Evolutionary conservation across 2,113 vertebrate species (phyloP).

Genomic region (Uria lomvia): DNA sequence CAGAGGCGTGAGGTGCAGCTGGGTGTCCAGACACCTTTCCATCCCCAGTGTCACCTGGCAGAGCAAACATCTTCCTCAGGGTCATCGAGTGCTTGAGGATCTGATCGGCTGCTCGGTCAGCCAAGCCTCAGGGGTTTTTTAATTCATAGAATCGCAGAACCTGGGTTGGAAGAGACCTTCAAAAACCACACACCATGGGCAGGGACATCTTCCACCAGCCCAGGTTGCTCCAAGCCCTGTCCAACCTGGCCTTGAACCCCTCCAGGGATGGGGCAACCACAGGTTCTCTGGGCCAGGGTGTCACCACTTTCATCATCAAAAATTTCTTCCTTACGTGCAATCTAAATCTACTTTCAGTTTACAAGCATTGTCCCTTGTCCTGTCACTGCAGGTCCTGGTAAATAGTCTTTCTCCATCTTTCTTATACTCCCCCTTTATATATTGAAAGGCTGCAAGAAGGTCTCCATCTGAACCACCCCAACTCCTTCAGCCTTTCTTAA

Average conservation of each 20-base stretch:
- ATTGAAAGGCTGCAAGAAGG: not conserved
- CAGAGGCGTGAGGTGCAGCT: fast-evolving
- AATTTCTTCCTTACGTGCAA: not conserved
- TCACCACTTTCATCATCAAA: fast-evolving
- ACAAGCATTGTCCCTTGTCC: not conserved
- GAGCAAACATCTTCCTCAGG: not conserved
- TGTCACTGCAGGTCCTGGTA: not conserved
- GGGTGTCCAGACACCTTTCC: fast-evolving
- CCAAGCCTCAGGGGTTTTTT: not conserved
- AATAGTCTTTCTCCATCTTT: not conserved
- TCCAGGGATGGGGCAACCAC: not conserved
- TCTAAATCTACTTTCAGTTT: not conserved
- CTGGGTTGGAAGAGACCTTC: not conserved
- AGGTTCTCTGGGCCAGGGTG: not conserved
- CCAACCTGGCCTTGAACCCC: not conserved
- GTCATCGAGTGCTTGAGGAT: fast-evolving
- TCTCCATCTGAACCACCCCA: not conserved
- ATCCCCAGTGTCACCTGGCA: not conserved
- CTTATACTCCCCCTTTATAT: not conserved
- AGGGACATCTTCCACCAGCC: not conserved
- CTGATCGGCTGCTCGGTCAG: fast-evolving
- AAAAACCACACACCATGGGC: not conserved
- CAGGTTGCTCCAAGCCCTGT: not conserved
- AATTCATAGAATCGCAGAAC: not conserved
- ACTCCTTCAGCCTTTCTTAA: not conserved